Evolutionary conservation across 2,888 invertebrate genomes (phyloP).

Genomic region (Odontomyia ornata): DNA sequence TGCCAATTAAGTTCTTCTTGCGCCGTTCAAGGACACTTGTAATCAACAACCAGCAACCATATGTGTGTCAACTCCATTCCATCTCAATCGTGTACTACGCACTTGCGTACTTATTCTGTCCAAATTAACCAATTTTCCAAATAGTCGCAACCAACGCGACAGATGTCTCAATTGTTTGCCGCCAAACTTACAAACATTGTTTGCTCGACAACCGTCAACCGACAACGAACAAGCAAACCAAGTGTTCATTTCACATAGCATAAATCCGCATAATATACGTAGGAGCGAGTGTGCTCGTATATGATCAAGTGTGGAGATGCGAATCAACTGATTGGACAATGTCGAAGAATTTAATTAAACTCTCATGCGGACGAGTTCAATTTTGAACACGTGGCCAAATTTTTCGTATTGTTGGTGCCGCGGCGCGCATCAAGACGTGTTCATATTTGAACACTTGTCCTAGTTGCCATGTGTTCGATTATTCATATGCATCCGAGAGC

Average conservation of each 20-base stretch:
- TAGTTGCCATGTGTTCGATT: slow-evolving; percentile 44
- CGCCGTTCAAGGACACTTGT: too few relatives aligned
- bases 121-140: slow-evolving; percentile 21
- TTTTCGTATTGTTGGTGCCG: slow-evolving; percentile 36
- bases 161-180: slow-evolving; percentile 41
- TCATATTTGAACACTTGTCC: slow-evolving; percentile 39
- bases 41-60: too few relatives aligned
- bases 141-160: slow-evolving; percentile 14
- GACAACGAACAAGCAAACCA: not conserved
- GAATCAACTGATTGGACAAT: slow-evolving; percentile 29
- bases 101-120: not conserved
- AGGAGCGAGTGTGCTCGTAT: not conserved
- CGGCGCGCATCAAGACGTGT: not conserved
- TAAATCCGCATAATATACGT: not conserved
- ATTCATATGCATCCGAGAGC: slow-evolving; percentile 8
- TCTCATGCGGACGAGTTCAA: slow-evolving; percentile 45
- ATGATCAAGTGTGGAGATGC: not conserved
- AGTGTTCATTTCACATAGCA: not conserved
- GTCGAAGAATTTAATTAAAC: slow-evolving; percentile 48
- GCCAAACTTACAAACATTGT: slow-evolving; percentile 22
- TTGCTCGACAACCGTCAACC: not conserved
- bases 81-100: too few relatives aligned
- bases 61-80: too few relatives aligned
- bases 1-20: too few relatives aligned
- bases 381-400: slow-evolving; percentile 50